A percentile compares a stretch with the other conserved stretches of the same genome.
Conservation (phyloP, 2,113 vertebrate genomes). For the Hypanus sabinus region DNA sequence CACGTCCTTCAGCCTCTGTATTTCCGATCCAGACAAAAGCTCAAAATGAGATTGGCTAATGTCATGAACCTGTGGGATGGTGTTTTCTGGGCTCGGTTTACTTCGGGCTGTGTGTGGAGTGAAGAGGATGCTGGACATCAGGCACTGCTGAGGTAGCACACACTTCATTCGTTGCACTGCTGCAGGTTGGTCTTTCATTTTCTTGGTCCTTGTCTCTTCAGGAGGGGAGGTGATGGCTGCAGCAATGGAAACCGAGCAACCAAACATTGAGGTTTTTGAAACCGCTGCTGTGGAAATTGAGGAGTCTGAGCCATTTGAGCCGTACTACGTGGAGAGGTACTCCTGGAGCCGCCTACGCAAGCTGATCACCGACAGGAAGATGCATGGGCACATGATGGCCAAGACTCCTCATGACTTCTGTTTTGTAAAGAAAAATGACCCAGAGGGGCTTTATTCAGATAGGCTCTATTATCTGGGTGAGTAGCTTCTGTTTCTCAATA, state of each 20-base stretch:
- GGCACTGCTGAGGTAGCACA: not conserved
- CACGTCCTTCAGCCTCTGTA: not conserved
- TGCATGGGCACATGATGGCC: conserved; percentile 70
- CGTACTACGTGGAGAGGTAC: conserved; percentile 66
- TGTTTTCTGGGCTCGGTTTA: not conserved
- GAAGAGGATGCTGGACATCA: not conserved
- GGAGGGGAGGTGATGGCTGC: conserved; percentile 72
- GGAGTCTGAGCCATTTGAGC: conserved; percentile 53
- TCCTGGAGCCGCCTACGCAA: conserved; percentile 73
- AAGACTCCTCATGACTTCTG: conserved; percentile 71
- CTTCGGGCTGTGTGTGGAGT: not conserved
- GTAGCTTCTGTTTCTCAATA: conserved; percentile 41
- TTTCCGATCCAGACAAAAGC: not conserved
- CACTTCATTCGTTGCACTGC: not conserved
- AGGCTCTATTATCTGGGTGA: conserved; percentile 71
- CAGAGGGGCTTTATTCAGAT: conserved; percentile 64
- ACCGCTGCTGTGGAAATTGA: conserved; percentile 49
- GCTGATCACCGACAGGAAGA: conserved; percentile 64
- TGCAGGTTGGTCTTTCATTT: not conserved
- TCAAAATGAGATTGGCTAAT: not conserved
- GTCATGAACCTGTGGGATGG: not conserved
- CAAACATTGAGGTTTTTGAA: conserved; percentile 65
- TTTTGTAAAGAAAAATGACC: conserved; percentile 67
- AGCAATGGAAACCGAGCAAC: conserved; percentile 73
- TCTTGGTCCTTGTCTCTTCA: conserved; percentile 45